These are phyloP conservation scores for Macquaria ambigua DNA, from an alignment of 2,113 vertebrate genomes.

Conservation along the genomic window DNA sequence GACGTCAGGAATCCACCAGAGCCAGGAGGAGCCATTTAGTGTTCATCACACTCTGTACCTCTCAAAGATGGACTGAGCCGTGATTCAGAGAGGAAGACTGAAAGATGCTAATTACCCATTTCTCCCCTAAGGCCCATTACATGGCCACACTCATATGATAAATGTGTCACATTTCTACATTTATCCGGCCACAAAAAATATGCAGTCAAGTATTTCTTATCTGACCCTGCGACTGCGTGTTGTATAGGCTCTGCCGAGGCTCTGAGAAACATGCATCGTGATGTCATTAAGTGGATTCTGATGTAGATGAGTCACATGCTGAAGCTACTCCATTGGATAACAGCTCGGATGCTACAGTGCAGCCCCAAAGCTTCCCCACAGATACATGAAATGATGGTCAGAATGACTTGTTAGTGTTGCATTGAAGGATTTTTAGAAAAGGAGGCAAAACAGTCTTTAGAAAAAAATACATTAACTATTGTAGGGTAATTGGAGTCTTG, in stretches of 20 bases:
- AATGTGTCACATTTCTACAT: slow-evolving; percentile 8
- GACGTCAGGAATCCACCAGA: slow-evolving; percentile 25
- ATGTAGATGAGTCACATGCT: slow-evolving; percentile 81
- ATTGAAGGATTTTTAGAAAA: not conserved
- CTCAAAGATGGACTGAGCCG: slow-evolving; percentile 33
- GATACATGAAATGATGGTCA: not conserved
- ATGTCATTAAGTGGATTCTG: slow-evolving; percentile 78
- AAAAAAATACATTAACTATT: not conserved
- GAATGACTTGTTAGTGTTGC: not conserved
- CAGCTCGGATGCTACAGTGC: slow-evolving; percentile 52
- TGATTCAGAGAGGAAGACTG: slow-evolving; percentile 26
- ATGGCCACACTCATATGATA: not conserved
- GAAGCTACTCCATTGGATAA: slow-evolving; percentile 73
- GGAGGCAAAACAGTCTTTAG: not conserved
- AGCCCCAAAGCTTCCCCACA: slow-evolving; percentile 28
- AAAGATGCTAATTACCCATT: slow-evolving; percentile 24
- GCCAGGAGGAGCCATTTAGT: slow-evolving; percentile 61
- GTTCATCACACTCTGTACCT: slow-evolving; percentile 36
- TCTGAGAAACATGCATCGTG: slow-evolving; percentile 72
- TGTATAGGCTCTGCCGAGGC: slow-evolving; percentile 46
- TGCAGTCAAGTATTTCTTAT: not conserved
- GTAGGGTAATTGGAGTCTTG: not conserved
- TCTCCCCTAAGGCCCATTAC: slow-evolving; percentile 7
- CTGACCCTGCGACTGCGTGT: slow-evolving; percentile 21
- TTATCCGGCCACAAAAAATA: not conserved